Percentiles rank a stretch among this genome's conserved stretches.
These are phyloP conservation scores for Actias luna DNA, from an alignment of 2,888 invertebrate genomes.

Conservation along the genomic window DNA sequence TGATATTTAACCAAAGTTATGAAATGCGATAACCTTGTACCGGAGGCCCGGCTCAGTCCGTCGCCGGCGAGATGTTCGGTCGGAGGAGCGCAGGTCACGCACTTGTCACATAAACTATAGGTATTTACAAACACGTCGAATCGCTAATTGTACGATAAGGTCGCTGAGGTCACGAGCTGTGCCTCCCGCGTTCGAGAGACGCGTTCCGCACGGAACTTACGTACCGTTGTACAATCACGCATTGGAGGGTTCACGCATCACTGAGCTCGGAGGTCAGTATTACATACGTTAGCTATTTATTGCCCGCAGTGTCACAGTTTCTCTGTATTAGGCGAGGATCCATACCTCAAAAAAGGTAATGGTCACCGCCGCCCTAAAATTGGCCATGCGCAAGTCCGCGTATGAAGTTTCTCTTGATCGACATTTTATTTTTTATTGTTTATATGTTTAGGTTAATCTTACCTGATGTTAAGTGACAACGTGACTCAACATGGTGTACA, in stretches of 20 bases:
- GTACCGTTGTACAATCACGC: neutral
- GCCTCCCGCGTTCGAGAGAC: neutral
- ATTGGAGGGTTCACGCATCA: neutral
- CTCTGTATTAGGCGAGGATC: too few species aligned
- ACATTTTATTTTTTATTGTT: too few species aligned
- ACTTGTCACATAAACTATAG: neutral
- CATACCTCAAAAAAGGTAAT: too few species aligned
- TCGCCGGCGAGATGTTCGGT: too few species aligned
- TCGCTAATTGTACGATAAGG: neutral
- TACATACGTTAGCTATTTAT: neutral
- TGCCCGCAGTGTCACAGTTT: neutral
- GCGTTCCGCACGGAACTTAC: neutral
- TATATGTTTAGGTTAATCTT: too few species aligned
- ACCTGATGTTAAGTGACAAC: too few species aligned
- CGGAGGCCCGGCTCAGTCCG: neutral
- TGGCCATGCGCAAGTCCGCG: too few species aligned
- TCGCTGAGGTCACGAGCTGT: neutral
- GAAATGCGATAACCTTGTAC: neutral
- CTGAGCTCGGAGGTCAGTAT: neutral
- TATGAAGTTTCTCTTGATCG: too few species aligned
- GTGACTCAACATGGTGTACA: too few species aligned
- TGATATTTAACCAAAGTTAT: too few species aligned
- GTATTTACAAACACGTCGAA: constrained; percentile 1
- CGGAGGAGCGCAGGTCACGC: neutral
- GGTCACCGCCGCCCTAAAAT: too few species aligned